Evolutionary conservation across 2,888 invertebrate species (phyloP), one percentile per base, ranked within the genome.

Genomic region (Drosophila parthenogenetica): DNA sequence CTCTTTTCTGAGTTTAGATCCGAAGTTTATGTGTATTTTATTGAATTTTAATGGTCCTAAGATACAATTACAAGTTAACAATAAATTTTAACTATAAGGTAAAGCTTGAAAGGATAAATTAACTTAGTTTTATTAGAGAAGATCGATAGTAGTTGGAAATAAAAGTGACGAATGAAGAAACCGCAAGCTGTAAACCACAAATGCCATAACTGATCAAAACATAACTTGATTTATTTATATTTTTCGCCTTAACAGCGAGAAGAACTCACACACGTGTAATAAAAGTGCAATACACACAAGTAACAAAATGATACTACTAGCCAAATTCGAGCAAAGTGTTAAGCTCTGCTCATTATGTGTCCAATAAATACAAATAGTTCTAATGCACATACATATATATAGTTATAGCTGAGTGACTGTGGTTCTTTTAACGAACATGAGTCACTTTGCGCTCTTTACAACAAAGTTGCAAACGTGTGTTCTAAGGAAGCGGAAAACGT

Each of bases 341-440:
- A 42, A 72, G 59, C 40, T 48, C 22, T 49, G 60, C 53, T 69
- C 25, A 75, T 59, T 58, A 62, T 70, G 65, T 45, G 70, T n/a
- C 50, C 61, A 49, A 60, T 45, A 46, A 69, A 37, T 22, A 32
- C 35, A 45, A 55, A 40, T 37, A 48, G 49, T 54, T 11, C 32
- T 4, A 29, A 61, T 16, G 25, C 39, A 55, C 14, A 25, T 16
- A 16, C 16, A 10, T 40, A 48, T 10, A 19, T 19, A n/a, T 29
- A 8, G 8, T 29, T 29, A 29, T 29, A 29, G 1, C 3, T 50
- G 13, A 51, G 40, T 53, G 11, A 53, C 53, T 66, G 50, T 69
- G 53, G 57, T 75, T 62, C 11, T 63, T 60, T 61, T 53, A 59
- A 69, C 54, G 29, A 69, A 58, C 69, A 79, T 82, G 85, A 87